Conservation (phyloP, 2,888 invertebrate genomes). For the Megaustenia siamemsis region DNA sequence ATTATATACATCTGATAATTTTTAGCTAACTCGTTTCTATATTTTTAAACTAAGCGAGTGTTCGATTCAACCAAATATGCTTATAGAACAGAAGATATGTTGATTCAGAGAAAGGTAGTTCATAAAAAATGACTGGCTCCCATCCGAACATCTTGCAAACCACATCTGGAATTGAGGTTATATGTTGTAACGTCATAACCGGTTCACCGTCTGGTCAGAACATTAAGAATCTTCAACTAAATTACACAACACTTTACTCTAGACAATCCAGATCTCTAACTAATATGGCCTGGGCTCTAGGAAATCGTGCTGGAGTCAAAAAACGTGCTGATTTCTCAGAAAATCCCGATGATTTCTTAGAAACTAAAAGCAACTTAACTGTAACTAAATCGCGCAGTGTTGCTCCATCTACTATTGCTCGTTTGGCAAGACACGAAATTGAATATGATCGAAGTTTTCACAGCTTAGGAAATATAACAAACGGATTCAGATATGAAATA, state of each 20-base stretch:
- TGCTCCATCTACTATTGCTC: neutral
- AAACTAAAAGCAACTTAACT: neutral
- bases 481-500: neutral
- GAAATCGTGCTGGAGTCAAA: neutral
- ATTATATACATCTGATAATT: too few relatives aligned
- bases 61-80: too few relatives aligned
- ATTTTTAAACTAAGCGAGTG: too few relatives aligned
- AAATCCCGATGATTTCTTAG: neutral
- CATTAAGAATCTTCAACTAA: neutral
- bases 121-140: neutral
- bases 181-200: neutral
- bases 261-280: neutral
- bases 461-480: neutral
- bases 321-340: neutral
- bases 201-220: neutral
- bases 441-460: neutral
- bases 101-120: neutral
- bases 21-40: too few relatives aligned
- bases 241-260: neutral
- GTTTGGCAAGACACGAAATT: slow-evolving; percentile 16
- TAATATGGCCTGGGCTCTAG: neutral
- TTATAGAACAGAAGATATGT: too few relatives aligned
- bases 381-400: neutral
- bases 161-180: neutral
- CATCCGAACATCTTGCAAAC: neutral